A percentile compares a stretch with the other conserved stretches of the same genome.
Conservation (phyloP, 1,140 invertebrate genomes). For the Asobara japonica region DNA sequence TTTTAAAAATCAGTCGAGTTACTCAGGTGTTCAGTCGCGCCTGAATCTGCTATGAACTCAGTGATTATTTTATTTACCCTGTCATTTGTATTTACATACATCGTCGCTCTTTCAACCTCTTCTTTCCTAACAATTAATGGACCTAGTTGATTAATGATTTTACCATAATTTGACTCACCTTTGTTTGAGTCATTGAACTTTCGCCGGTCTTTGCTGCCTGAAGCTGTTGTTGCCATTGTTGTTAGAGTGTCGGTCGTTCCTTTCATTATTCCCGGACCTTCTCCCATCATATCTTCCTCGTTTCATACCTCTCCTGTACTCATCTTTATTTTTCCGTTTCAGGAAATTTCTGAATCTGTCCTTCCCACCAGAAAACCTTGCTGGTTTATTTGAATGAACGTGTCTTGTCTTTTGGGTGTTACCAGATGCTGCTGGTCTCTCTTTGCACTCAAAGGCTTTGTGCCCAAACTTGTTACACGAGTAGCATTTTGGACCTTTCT, state of each 20-base stretch:
- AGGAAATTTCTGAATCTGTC: neutral
- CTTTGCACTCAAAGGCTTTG: neutral
- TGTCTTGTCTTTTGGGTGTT: neutral
- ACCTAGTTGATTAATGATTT: neutral
- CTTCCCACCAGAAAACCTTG: too few relatives aligned
- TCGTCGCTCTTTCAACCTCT: neutral
- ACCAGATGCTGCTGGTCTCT: neutral
- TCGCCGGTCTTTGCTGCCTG: neutral
- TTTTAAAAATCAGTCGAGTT: constrained; percentile 33
- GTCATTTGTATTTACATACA: neutral
- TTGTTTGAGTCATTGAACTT: neutral
- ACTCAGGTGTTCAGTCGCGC: constrained; percentile 31
- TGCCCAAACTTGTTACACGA: neutral
- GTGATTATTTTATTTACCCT: constrained; percentile 17
- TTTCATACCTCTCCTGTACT: neutral
- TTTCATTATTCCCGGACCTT: too few relatives aligned
- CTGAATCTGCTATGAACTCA: constrained; percentile 35
- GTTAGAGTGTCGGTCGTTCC: too few relatives aligned
- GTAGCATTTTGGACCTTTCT: neutral
- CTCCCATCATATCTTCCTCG: neutral
- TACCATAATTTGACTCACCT: neutral
- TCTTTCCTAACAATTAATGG: too few relatives aligned
- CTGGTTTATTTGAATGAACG: neutral
- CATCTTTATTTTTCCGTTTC: neutral
- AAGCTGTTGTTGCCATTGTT: neutral